phyloP scores from a whole-genome alignment of 2,113 vertebrate species.

The Irena cyanogastra region DNA sequence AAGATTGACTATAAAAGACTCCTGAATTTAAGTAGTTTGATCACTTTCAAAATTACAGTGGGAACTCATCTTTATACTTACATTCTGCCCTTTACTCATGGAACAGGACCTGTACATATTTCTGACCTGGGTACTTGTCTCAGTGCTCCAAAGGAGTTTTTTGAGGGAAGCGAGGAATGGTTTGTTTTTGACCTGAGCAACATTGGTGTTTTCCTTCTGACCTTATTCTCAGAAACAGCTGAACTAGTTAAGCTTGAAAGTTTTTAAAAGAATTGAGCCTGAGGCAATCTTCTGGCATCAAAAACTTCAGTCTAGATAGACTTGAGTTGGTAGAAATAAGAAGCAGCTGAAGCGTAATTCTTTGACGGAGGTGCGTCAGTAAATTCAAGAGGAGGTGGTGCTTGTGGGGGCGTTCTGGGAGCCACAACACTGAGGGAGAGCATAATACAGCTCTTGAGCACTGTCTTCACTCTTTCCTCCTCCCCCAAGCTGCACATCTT shows the following conservation, averaged over 20 bases:
- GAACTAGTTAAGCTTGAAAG: neutral
- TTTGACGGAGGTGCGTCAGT: neutral
- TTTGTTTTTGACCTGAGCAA: neutral
- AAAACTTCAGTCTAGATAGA: neutral
- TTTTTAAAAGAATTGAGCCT: neutral
- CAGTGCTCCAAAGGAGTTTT: neutral
- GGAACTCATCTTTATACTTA: neutral
- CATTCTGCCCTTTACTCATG: neutral
- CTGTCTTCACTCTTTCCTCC: too few relatives aligned
- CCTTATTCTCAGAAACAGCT: neutral
- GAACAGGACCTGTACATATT: neutral
- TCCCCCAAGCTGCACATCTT: neutral
- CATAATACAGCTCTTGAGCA: fast-evolving
- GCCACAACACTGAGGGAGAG: neutral
- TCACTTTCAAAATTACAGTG: neutral
- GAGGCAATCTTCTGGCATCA: neutral
- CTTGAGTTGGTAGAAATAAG: neutral
- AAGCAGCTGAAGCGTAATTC: neutral
- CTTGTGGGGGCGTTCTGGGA: neutral
- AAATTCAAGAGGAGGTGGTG: neutral
- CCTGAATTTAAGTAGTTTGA: neutral
- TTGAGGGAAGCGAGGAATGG: neutral
- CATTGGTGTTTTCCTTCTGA: neutral
- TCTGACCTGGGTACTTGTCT: neutral
- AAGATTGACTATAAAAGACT: neutral